Conservation (phyloP, 2,888 invertebrate genomes). For the Diadegma fenestrale region DNA sequence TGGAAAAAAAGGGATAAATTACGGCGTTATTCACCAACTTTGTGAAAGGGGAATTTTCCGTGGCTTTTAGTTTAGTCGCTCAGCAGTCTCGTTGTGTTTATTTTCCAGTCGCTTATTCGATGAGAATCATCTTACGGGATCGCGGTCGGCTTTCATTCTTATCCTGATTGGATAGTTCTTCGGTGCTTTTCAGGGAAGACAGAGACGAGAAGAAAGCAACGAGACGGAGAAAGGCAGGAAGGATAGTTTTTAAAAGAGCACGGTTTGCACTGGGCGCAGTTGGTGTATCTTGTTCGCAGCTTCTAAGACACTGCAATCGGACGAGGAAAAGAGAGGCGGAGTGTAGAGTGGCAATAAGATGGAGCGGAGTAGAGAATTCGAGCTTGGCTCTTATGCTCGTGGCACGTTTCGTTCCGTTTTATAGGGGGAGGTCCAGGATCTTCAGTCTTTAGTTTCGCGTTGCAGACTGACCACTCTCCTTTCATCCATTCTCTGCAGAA, state of each 20-base stretch:
- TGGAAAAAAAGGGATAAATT: too few species aligned
- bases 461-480: conserved; percentile 51
- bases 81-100: conserved; percentile 8
- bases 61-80: background rate
- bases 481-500: conserved; percentile 9
- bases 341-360: background rate
- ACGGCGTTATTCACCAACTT: too few species aligned
- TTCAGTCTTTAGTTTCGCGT: conserved; percentile 25
- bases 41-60: too few species aligned
- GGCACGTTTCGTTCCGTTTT: conserved; percentile 65
- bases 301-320: conserved; percentile 29
- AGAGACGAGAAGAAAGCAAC: background rate
- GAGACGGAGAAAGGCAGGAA: background rate
- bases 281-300: conserved; percentile 37
- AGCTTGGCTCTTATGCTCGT: conserved; percentile 46
- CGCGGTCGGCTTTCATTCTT: conserved; percentile 55
- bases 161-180: conserved; percentile 43
- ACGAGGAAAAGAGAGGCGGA: background rate
- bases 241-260: conserved; percentile 37
- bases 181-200: conserved; percentile 26
- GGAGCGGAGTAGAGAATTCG: conserved; percentile 18
- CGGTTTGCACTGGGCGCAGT: conserved; percentile 25
- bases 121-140: conserved; percentile 50
- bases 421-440: conserved; percentile 18
- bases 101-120: conserved; percentile 41